These are phyloP conservation scores for Melikaiella ostensackeni DNA, from an alignment of 2,888 invertebrate species.

Conservation along the genomic window DNA sequence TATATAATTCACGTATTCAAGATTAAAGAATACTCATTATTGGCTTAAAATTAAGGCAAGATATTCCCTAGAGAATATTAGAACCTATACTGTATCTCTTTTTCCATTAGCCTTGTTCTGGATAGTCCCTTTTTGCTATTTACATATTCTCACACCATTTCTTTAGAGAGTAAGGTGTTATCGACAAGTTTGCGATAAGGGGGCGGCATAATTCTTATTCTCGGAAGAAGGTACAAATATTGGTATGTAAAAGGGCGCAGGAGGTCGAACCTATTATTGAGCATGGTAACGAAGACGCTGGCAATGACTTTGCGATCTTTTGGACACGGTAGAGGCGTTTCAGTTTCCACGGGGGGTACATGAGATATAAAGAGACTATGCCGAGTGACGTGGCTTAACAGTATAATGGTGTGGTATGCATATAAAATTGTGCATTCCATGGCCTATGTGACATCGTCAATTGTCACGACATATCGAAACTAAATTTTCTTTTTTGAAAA, in stretches of 20 bases:
- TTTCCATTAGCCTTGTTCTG: no score
- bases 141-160: not conserved
- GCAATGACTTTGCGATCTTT: conserved; percentile 67
- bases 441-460: not conserved
- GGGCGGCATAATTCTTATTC: conserved; percentile 38
- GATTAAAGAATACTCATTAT: not conserved
- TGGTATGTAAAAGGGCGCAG: conserved; percentile 11
- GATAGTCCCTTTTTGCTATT: not conserved
- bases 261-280: conserved; percentile 57
- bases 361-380: not conserved
- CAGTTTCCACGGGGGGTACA: conserved; percentile 69
- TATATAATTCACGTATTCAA: not conserved
- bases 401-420: not conserved
- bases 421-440: not conserved
- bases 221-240: conserved; percentile 8
- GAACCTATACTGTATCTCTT: no score
- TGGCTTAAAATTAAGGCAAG: not conserved
- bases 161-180: not conserved
- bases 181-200: conserved; percentile 6
- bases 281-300: conserved; percentile 50
- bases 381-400: not conserved
- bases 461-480: not conserved
- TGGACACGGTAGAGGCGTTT: conserved; percentile 74
- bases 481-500: not conserved
- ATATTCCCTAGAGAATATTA: not conserved